These are phyloP conservation scores for Cavia porcellus DNA, from an alignment of 2,113 vertebrate species.

Conservation along the genomic window DNA sequence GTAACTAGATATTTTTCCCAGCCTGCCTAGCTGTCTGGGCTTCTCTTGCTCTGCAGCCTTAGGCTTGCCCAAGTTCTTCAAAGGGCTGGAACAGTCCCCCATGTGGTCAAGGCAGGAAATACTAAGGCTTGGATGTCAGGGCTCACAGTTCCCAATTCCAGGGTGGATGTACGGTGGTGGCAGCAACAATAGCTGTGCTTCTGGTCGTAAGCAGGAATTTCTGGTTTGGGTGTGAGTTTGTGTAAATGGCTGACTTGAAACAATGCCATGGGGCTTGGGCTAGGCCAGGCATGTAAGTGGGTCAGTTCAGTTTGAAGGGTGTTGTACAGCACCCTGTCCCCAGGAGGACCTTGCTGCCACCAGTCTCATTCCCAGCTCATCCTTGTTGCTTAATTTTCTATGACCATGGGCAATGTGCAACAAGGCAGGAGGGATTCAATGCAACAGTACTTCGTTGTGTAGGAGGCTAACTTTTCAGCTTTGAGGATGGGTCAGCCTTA, in stretches of 20 bases:
- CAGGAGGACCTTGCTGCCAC: background rate
- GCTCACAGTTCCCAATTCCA: background rate
- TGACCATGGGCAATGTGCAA: background rate
- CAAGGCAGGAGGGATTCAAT: background rate
- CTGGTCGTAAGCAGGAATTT: conserved; percentile 68
- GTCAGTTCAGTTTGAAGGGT: conserved; percentile 59
- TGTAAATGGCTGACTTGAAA: conserved; percentile 24
- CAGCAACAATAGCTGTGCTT: background rate
- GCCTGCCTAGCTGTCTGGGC: background rate
- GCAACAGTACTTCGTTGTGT: background rate
- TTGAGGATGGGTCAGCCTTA: background rate
- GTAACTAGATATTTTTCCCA: background rate
- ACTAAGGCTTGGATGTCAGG: background rate
- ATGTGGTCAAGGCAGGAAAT: background rate
- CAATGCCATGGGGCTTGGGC: background rate
- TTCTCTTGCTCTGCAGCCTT: background rate
- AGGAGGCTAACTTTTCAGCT: background rate
- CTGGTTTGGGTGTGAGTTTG: conserved; percentile 70
- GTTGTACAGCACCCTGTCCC: background rate
- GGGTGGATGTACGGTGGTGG: background rate
- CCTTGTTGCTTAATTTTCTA: background rate
- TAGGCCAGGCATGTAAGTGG: conserved; percentile 52
- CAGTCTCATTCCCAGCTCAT: background rate
- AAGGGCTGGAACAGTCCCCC: background rate
- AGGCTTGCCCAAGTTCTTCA: background rate